These are phyloP conservation scores for Hyperopisus bebe DNA, from an alignment of 2,113 vertebrate species.

Conservation along the genomic window DNA sequence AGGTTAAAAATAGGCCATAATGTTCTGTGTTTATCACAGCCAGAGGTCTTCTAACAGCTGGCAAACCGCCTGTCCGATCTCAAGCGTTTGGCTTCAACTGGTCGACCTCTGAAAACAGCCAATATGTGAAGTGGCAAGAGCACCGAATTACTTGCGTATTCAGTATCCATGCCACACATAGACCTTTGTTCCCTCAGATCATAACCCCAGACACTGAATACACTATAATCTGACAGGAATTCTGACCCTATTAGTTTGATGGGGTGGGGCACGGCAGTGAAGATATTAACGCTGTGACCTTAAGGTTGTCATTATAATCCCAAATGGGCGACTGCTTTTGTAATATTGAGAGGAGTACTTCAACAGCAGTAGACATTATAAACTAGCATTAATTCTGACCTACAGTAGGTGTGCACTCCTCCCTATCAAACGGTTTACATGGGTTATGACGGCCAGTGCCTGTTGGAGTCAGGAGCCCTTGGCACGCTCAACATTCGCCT, in stretches of 20 bases:
- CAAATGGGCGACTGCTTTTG: neutral
- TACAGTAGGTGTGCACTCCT: neutral
- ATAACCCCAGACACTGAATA: conserved; percentile 32
- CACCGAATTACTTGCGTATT: neutral
- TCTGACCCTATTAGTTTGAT: neutral
- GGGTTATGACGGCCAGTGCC: neutral
- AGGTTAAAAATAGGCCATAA: neutral
- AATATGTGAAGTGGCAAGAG: neutral
- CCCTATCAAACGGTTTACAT: neutral
- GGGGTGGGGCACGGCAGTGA: neutral
- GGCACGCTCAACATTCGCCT: neutral
- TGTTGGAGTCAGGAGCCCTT: neutral
- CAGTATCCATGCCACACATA: conserved; percentile 23
- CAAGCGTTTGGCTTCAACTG: conserved; percentile 20
- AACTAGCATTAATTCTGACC: neutral
- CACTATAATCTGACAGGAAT: neutral
- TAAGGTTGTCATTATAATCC: neutral
- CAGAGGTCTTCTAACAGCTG: neutral
- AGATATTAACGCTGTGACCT: neutral
- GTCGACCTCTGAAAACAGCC: conserved; percentile 5
- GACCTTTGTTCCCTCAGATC: neutral
- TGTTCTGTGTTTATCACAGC: neutral
- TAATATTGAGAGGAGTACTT: neutral
- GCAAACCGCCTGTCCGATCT: neutral
- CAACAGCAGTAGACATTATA: neutral